Conservation (phyloP, 2,113 vertebrate species). For the Equus przewalskii region DNA sequence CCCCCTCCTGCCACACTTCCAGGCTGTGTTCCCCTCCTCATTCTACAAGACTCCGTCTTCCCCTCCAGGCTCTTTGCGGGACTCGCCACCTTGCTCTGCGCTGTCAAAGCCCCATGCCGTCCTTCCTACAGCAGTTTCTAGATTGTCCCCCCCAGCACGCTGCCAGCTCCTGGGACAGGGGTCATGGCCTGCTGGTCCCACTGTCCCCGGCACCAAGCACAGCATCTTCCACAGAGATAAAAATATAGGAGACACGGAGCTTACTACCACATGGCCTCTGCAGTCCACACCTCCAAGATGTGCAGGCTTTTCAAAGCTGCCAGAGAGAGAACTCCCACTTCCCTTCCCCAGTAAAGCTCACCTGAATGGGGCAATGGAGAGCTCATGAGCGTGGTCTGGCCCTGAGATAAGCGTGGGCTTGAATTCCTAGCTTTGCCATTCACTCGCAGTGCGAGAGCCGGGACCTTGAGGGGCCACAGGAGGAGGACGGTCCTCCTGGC, state of each 20-base stretch:
- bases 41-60: background rate
- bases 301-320: background rate
- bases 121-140: background rate
- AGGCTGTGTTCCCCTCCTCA: rapidly evolving
- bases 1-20: background rate
- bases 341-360: too few species aligned
- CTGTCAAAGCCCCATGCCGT: background rate
- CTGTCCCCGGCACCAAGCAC: background rate
- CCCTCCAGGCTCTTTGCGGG: background rate
- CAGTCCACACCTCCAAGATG: background rate
- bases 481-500: background rate
- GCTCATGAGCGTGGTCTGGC: background rate
- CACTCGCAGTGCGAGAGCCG: background rate
- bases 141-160: rapidly evolving
- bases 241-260: background rate
- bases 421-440: background rate
- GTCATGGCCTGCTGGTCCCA: background rate
- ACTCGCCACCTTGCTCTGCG: background rate
- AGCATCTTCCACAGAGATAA: background rate
- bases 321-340: too few species aligned
- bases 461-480: too few species aligned
- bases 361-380: background rate
- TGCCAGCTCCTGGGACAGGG: background rate
- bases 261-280: background rate
- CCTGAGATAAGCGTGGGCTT: background rate